These are phyloP conservation scores for Hyposoter didymator DNA, from an alignment of 2,888 invertebrate species.

Conservation along the genomic window DNA sequence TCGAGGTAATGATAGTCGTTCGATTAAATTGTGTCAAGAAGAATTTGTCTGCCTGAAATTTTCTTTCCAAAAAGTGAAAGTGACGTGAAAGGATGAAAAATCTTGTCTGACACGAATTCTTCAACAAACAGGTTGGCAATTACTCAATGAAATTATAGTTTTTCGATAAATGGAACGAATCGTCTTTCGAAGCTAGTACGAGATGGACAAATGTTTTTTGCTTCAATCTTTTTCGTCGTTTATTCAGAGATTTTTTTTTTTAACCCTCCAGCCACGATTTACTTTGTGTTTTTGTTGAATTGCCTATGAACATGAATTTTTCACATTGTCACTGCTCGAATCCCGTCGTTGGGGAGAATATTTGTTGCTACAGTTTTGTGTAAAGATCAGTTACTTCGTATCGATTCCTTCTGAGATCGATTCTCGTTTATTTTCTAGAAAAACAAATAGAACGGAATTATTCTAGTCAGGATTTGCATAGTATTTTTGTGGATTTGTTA, in stretches of 20 bases:
- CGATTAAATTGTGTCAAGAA: neutral
- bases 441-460: neutral
- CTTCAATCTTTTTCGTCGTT: neutral
- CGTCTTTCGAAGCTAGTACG: neutral
- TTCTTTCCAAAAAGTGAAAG: neutral
- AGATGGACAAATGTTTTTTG: neutral
- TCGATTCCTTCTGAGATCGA: neutral
- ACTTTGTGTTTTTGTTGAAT: too few relatives aligned
- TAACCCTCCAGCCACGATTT: too few relatives aligned
- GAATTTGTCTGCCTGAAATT: neutral
- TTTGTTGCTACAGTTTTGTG: neutral
- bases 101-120: neutral
- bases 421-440: neutral
- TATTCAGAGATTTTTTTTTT: too few relatives aligned
- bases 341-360: neutral
- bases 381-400: neutral
- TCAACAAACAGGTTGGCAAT: neutral
- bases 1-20: neutral
- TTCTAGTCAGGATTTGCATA: neutral
- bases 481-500: neutral
- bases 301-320: too few relatives aligned
- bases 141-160: too few relatives aligned
- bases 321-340: too few relatives aligned
- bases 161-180: neutral
- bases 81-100: neutral